Base-by-base conservation (phyloP, 2,113 vertebrate genomes). In the Illadopsis cleaveri region DNA sequence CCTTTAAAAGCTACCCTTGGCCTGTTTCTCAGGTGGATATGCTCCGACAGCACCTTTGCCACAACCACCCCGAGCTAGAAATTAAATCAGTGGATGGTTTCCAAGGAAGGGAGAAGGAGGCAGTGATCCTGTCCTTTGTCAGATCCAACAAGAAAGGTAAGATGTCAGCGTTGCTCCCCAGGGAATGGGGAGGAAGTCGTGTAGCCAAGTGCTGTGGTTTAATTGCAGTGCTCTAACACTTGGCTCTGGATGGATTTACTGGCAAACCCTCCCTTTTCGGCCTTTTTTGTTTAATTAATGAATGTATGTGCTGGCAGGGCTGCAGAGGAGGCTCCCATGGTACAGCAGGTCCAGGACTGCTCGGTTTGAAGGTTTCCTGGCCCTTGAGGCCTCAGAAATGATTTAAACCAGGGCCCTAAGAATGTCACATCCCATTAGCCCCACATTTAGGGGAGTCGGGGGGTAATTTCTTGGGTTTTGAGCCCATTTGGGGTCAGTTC, bases 51-150 rank as follows among this genome's bases (percentile, higher is more conserved):
- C 98, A 98, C 91, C 99, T 99, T 2, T 98, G 97, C 15, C 95
- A 85, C 24, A 97, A 65, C 47, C 97, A 99, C 83, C 98, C 99
- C 0, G 98, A 98, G 65, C 98, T 99, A 4, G 99, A 99, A 92
- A 98, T 99, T 8, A 99, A 98, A 95, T 99, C 99, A 2, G 99
- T 99, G 4, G 99, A 99, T 65, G 99, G 99, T 57, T 99, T 99
- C 97, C 99, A 99, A 53, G 99, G 99, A 64, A 98, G 99, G 65
- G 99, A 99, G 96, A 99, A 99, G 57, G 99, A 99, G 94, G 99
- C 99, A 0, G 99, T 99, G 69, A 92, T 99, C 35, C 93, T 99
- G 90, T 99, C 99, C 0, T 97, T 99, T 4, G 99, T 99, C 80
- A 98, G 99, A 37, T 99, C 99, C 77, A 99, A 99, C 94, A 98